Conservation (phyloP, 1,140 invertebrate species). For the Ganaspis sp. region DNA sequence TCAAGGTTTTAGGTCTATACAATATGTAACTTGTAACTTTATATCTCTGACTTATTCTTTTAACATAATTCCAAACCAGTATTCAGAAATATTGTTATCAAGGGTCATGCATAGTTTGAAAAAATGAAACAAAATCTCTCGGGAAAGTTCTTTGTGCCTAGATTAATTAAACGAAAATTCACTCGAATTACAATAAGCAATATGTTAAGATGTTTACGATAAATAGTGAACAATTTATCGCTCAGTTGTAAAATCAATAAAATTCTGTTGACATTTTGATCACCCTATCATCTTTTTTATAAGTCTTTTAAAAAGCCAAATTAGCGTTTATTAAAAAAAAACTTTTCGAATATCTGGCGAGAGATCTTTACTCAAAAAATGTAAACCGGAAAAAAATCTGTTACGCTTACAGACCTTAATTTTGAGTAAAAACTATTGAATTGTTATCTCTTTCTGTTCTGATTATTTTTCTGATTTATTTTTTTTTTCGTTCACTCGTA, state of each 20-base stretch:
- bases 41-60: slow-evolving; percentile 13
- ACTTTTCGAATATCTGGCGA: no score
- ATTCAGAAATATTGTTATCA: neutral
- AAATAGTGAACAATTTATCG: neutral
- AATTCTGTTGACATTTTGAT: neutral
- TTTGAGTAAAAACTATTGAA: no score
- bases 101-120: neutral
- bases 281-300: no score
- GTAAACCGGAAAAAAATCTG: neutral
- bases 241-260: neutral
- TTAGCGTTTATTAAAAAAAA: no score
- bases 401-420: no score
- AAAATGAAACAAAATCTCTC: neutral
- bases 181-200: neutral
- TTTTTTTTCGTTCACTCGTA: no score
- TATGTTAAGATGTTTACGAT: neutral
- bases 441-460: no score
- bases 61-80: slow-evolving; percentile 15
- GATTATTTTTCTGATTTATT: no score
- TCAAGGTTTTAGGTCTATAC: neutral
- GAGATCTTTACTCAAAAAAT: no score
- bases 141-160: slow-evolving; percentile 23
- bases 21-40: slow-evolving; percentile 3
- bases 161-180: neutral
- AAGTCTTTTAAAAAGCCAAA: no score